These are phyloP conservation scores for Neuroterus valhalla DNA, from an alignment of 1,140 invertebrate species.

Conservation along the genomic window DNA sequence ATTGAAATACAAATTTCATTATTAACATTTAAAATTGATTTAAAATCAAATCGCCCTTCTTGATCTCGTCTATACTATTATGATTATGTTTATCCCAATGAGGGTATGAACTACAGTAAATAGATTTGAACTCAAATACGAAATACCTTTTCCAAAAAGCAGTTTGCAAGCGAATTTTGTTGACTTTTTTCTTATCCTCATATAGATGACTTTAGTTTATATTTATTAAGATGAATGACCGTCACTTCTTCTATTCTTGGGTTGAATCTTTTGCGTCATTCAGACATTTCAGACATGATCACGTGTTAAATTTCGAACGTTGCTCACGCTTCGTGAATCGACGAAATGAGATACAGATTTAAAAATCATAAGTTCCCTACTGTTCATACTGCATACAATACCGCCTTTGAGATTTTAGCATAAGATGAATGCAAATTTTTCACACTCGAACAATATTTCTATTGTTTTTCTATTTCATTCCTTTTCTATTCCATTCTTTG, in stretches of 20 bases:
- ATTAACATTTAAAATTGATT: too few species aligned
- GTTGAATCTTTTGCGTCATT: not conserved
- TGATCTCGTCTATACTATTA: too few species aligned
- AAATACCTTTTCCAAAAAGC: too few species aligned
- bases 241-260: not conserved
- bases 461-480: not conserved
- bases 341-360: conserved; percentile 11
- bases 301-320: not conserved
- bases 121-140: too few species aligned
- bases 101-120: too few species aligned
- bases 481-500: not conserved
- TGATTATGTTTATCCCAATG: too few species aligned
- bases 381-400: conserved; percentile 21
- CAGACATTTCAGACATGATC: too few species aligned
- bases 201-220: too few species aligned
- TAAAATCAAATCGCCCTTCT: too few species aligned
- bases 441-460: conserved; percentile 10
- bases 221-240: not conserved
- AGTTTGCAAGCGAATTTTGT: too few species aligned
- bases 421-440: conserved; percentile 16
- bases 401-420: not conserved
- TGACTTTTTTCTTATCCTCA: too few species aligned
- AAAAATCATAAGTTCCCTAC: conserved; percentile 3
- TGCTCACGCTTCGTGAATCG: conserved; percentile 1
- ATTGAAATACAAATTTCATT: too few species aligned